Evolutionary conservation across 2,888 invertebrate species (phyloP), one percentile per base, ranked within the genome.

Genomic region (Erannis defoliaria): DNA sequence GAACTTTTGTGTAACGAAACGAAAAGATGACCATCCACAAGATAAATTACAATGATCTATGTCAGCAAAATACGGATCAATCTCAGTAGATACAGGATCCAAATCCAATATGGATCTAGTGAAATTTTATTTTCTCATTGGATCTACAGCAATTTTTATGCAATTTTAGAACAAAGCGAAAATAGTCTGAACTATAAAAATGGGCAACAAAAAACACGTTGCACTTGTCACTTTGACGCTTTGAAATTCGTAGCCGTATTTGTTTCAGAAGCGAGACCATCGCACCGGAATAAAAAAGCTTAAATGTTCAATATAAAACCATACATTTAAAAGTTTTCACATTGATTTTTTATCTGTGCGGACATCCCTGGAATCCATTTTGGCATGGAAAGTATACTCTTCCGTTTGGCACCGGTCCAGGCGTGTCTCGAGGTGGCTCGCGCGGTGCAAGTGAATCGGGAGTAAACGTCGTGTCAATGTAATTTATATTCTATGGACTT

Each of bases 381-480:
- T 83, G 84, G 84, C 82, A 78, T 80, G 75, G 76, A 72, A 76
- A 77, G 79, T 77, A 81, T 74, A 80, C 80, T 81, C 75, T 71
- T 67, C 57, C 64, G 64, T 73, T 55, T 86, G 85, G 86, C 85
- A 76, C 6, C 8, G 59, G 37, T 74, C 85, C 86, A 85, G 71
- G 55, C 71, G 76, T 72, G 78, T 76, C 82, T 81, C 73, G 64
- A 74, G 72, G 74, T 74, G 72, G 51, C 69, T 62, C 50, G 73
- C 66, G 67, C 67, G 76, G 75, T 68, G 43, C 72, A 77, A 80
- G 77, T 69, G 69, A 76, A 43, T 70, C 66, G 69, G 69, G 50
- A 58, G 55, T 61, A 62, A 35, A 53, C 38, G 45, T 26, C 49
- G 33, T 50, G 37, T 61, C 48, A 23, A 16, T 14, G 37, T 54